phyloP scores from a whole-genome alignment of 1,140 invertebrate species.

The Aethina tumida region DNA sequence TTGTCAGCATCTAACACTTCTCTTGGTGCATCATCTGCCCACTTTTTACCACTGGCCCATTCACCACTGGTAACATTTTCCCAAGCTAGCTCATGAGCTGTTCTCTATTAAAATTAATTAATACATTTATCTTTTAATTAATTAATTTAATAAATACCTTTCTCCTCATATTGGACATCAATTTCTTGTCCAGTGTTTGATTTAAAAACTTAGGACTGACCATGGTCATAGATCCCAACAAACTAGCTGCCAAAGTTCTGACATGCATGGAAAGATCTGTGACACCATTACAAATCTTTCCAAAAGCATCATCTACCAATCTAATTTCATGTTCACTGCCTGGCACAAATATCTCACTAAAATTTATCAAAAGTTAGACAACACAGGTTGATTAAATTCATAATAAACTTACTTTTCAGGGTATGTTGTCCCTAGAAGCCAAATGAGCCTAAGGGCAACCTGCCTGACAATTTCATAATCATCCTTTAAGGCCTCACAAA shows the following conservation, averaged over 20 bases:
- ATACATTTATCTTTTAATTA: constrained; percentile 1
- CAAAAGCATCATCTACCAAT: constrained; percentile 93
- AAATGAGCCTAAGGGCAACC: constrained; percentile 76
- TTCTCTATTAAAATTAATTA: constrained; percentile 38
- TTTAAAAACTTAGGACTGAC: constrained; percentile 86
- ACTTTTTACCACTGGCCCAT: constrained; percentile 85
- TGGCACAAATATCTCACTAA: constrained; percentile 51
- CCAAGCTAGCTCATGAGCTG: constrained; percentile 75
- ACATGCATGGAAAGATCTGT: constrained; percentile 87
- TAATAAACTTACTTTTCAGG: constrained; percentile 63
- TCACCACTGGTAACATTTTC: constrained; percentile 73
- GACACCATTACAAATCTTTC: constrained; percentile 85
- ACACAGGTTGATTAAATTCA: constrained; percentile 1
- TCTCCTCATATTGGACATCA: constrained; percentile 93
- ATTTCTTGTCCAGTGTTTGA: constrained; percentile 95
- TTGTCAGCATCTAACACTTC: constrained; percentile 66
- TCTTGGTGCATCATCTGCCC: constrained; percentile 80
- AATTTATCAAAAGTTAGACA: constrained; percentile 19
- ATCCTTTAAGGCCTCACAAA: constrained; percentile 75
- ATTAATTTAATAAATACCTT: constrained; percentile 21
- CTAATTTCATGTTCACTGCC: constrained; percentile 68
- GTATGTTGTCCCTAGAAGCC: constrained; percentile 75
- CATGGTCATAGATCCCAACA: constrained; percentile 75
- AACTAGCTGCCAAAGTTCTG: constrained; percentile 64
- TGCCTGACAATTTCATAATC: constrained; percentile 91